Conservation (phyloP, 2,113 vertebrate species). For the Cisticola juncidis region DNA sequence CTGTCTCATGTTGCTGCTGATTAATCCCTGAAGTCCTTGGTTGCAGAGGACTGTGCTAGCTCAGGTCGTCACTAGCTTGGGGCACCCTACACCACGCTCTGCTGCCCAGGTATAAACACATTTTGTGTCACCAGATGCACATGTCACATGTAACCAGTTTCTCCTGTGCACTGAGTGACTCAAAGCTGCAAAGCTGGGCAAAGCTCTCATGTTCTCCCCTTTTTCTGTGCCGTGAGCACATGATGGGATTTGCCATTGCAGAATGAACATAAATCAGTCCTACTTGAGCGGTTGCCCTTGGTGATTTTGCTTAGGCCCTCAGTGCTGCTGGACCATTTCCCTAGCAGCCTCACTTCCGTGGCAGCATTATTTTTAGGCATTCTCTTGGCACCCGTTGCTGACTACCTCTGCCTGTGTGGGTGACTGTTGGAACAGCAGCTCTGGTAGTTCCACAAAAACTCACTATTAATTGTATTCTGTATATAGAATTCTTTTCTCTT, state of each 20-base stretch:
- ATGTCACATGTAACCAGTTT: not conserved
- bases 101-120: not conserved
- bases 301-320: not conserved
- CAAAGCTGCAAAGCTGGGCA: not conserved
- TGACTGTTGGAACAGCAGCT: not conserved
- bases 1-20: fast-evolving
- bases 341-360: not conserved
- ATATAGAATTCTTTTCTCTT: not conserved
- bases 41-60: not conserved
- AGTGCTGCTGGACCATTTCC: not conserved
- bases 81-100: not conserved
- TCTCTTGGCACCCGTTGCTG: not conserved
- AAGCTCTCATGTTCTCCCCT: not conserved
- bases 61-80: not conserved
- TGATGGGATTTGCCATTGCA: not conserved
- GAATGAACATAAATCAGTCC: not conserved
- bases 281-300: not conserved
- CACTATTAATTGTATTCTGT: not conserved
- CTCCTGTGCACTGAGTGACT: not conserved
- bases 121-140: not conserved
- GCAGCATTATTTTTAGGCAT: not conserved
- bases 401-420: not conserved
- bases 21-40: not conserved
- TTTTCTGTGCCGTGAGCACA: fast-evolving
- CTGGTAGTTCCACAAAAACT: not conserved